These are phyloP conservation scores for Caenorhabditis plicata DNA, from an alignment of 2,888 invertebrate species.

Conservation along the genomic window DNA sequence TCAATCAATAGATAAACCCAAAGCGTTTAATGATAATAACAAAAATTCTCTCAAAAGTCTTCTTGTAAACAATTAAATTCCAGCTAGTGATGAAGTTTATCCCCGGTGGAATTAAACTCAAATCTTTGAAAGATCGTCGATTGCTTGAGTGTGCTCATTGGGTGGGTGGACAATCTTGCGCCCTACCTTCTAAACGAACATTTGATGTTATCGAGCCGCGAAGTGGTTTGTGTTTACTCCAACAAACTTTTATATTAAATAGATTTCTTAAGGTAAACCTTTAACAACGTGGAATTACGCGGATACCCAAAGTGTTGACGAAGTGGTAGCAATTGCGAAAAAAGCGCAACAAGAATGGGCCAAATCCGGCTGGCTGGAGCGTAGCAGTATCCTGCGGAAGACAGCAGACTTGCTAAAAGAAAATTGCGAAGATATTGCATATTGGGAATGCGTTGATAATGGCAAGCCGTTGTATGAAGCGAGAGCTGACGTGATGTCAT, in stretches of 20 bases:
- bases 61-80: not conserved
- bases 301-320: constrained; percentile 23
- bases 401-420: constrained; percentile 61
- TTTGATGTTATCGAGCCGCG: constrained; percentile 57
- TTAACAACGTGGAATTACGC: constrained; percentile 28
- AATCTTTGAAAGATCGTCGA: constrained; percentile 5
- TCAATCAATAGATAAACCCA: too few relatives aligned
- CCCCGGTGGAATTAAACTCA: constrained; percentile 14
- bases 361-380: constrained; percentile 34
- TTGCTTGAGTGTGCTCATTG: constrained; percentile 39
- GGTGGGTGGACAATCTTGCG: constrained; percentile 40
- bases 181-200: constrained; percentile 25
- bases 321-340: constrained; percentile 24
- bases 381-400: constrained; percentile 49
- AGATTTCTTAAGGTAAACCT: constrained; percentile 5
- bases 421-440: constrained; percentile 66
- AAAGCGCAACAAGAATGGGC: constrained; percentile 35
- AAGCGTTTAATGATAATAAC: too few relatives aligned
- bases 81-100: constrained; percentile 22
- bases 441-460: constrained; percentile 68
- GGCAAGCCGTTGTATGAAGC: constrained; percentile 72
- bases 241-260: not conserved
- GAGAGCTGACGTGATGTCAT: constrained; percentile 69
- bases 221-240: constrained; percentile 40
- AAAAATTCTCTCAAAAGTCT: not conserved